These are phyloP conservation scores for Malthinus seriepunctatus DNA, from an alignment of 2,888 invertebrate species.

Conservation along the genomic window DNA sequence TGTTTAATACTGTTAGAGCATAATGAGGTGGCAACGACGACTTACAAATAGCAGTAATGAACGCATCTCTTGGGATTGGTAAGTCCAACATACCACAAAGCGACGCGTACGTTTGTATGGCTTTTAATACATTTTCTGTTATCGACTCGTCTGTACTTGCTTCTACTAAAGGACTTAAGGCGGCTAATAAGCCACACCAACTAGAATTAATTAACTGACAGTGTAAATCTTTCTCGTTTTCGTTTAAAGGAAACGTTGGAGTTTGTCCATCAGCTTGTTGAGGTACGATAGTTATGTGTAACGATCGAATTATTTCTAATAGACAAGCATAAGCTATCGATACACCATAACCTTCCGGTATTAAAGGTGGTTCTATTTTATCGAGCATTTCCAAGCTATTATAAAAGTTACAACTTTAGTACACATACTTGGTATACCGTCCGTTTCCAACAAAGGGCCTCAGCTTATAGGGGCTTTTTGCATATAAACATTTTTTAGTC, in stretches of 20 bases:
- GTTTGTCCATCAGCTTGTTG: conserved; percentile 49
- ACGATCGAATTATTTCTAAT: conserved; percentile 87
- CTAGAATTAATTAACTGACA: conserved; percentile 87
- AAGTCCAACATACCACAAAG: conserved; percentile 84
- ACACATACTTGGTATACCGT: too few relatives aligned
- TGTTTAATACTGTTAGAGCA: conserved; percentile 83
- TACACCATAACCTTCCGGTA: conserved; percentile 97
- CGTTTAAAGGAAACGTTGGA: conserved; percentile 21
- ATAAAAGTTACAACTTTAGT: conserved; percentile 36
- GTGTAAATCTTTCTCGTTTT: conserved; percentile 56
- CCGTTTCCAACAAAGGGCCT: too few relatives aligned
- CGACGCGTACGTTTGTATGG: conserved; percentile 87
- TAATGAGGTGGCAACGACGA: conserved; percentile 96
- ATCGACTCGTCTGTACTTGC: conserved; percentile 94
- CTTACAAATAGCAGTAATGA: conserved; percentile 92
- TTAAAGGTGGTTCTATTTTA: conserved; percentile 88
- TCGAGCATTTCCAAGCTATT: conserved; percentile 94
- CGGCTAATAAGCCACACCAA: conserved; percentile 93
- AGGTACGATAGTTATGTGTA: conserved; percentile 72
- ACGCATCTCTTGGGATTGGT: conserved; percentile 85
- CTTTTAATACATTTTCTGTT: conserved; percentile 88
- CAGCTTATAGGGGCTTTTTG: too few relatives aligned
- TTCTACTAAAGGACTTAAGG: conserved; percentile 88
- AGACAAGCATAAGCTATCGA: conserved; percentile 94
- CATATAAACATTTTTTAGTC: too few relatives aligned